A percentile compares a stretch with the other conserved stretches of the same genome.
phyloP scores from a whole-genome alignment of 92 coral and sea anemone genomes.

The Bergia sp. region DNA sequence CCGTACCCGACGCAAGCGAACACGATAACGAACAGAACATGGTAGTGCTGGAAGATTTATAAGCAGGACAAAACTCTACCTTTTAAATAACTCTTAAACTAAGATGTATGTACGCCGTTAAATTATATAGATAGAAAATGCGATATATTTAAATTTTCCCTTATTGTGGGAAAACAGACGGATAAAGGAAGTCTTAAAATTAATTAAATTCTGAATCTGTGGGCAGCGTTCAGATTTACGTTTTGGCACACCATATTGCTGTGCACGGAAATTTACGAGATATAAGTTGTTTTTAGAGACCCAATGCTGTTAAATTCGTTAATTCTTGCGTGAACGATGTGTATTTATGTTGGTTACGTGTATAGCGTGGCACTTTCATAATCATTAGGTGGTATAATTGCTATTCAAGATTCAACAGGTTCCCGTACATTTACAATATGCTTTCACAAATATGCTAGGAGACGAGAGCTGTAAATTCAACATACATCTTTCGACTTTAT shows the following conservation, averaged over 20 bases:
- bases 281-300: conserved; percentile 29
- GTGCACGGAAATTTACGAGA: conserved; percentile 36
- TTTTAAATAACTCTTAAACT: conserved; percentile 57
- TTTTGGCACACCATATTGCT: conserved; percentile 25
- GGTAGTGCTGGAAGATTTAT: conserved; percentile 67
- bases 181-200: conserved; percentile 49
- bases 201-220: conserved; percentile 41
- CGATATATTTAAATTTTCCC: conserved; percentile 45
- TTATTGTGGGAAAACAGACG: conserved; percentile 28
- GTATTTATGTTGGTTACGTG: conserved; percentile 40
- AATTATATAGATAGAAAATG: conserved; percentile 45
- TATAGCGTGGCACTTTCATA: conserved; percentile 29
- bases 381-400: conserved; percentile 31
- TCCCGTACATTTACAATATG: conserved; percentile 19
- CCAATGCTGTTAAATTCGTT: background rate
- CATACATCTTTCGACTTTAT: conserved; percentile 38
- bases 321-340: conserved; percentile 40
- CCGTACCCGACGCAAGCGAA: conserved; percentile 72
- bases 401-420: conserved; percentile 49
- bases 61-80: conserved; percentile 48
- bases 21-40: conserved; percentile 87
- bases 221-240: conserved; percentile 26
- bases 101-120: conserved; percentile 46
- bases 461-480: conserved; percentile 18
- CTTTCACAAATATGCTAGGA: conserved; percentile 25